Percentiles rank a stretch among this genome's conserved stretches.
phyloP scores from a whole-genome alignment of 2,797 vertebrate genomes.

The Etheostoma perlongum region DNA sequence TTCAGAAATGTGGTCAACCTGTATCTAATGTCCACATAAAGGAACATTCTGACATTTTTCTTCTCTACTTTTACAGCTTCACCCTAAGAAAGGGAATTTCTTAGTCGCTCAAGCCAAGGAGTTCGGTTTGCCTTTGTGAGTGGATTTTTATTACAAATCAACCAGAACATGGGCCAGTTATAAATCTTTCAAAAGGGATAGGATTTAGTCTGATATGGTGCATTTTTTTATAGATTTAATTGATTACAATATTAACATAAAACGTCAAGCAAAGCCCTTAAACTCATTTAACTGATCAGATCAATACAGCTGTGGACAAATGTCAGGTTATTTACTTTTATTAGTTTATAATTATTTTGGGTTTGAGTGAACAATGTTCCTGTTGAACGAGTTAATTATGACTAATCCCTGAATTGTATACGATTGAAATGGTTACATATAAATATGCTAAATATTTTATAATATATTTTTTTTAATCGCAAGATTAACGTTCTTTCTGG shows the following conservation, averaged over 20 bases:
- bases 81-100: slow-evolving; percentile 92
- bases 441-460: too few relatives aligned
- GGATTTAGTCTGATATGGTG: too few relatives aligned
- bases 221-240: not conserved
- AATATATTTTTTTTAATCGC: too few relatives aligned
- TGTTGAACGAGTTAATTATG: not conserved
- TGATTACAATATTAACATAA: not conserved
- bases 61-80: slow-evolving; percentile 82
- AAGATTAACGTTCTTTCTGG: too few relatives aligned
- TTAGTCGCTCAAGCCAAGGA: slow-evolving; percentile 89
- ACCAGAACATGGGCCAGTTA: not conserved
- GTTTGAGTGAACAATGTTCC: too few relatives aligned
- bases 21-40: not conserved
- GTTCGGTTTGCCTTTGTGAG: slow-evolving; percentile 94
- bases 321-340: too few relatives aligned
- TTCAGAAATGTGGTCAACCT: fast-evolving
- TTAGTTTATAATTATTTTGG: too few relatives aligned
- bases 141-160: slow-evolving; percentile 30
- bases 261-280: too few relatives aligned
- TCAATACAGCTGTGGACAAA: too few relatives aligned
- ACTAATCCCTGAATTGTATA: not conserved
- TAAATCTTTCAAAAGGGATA: not conserved
- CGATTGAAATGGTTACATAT: not conserved
- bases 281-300: too few relatives aligned
- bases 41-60: not conserved